Base-by-base conservation (phyloP, 1,140 invertebrate species). In the Lordiphosa collinella region DNA sequence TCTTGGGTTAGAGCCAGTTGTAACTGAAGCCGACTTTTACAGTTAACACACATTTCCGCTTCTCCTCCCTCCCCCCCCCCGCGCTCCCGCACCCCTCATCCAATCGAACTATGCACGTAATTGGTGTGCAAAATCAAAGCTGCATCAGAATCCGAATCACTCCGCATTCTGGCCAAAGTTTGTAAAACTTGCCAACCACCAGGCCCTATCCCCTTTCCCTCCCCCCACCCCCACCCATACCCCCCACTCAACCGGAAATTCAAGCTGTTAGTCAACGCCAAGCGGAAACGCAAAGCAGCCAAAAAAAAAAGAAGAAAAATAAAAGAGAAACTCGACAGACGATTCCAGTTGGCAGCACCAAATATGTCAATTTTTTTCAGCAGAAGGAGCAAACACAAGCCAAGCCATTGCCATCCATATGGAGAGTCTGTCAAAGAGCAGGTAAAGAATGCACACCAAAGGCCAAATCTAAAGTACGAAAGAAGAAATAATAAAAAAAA, bases 381-480 rank as follows among this genome's bases (percentile, higher is more conserved):
- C 46, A 63, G 18, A 40, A 46, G 34, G 3, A 50, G 34, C 48
- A 38, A 38, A 46, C 10, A 44, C 38, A 22, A 22, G 18, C 38
- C 22, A 18, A 40, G 14, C 58, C 13, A 13, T 13, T 31, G 29
- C 14, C 34, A 55, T 12, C 51, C 44, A 49, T 38, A 46, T 54
- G 35, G 36, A 50, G 51, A 66, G 47, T 52, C 55, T 56, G 51
- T 56, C 62, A 64, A 60, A 41, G 18, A 18, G 53, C 52, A 36
- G 49, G 40, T 48, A 12, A 49, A 53, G 37, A 22, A 18, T 11
- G 1, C 22, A 59, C 12, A 38, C 64, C 69, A 74, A 57, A 60
- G 76, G 76, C 76, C 76, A 80, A 80, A 80, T 80, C 76, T 82
- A 53, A 74, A 75, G 56, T 69, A 80, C 67, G 64, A 79, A 51